Evolutionary conservation across 2,888 invertebrate genomes (phyloP).

Genomic region (Villa cingulata): DNA sequence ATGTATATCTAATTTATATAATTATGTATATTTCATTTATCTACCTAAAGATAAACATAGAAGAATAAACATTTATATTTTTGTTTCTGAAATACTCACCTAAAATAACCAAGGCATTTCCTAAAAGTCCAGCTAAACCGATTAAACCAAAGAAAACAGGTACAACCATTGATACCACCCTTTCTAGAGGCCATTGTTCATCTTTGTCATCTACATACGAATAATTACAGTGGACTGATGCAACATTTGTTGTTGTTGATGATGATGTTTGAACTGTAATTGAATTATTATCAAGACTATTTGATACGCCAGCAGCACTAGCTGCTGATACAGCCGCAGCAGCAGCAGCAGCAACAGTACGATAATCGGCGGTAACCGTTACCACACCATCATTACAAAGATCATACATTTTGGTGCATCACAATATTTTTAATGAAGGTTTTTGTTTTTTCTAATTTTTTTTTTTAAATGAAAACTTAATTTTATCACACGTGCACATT

Average conservation of each 20-base stretch:
- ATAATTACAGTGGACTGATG: neutral
- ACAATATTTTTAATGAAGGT: neutral
- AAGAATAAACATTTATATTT: too few species aligned
- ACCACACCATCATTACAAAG: conserved; percentile 3
- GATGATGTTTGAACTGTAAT: neutral
- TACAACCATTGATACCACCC: conserved; percentile 56
- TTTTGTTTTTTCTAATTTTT: too few species aligned
- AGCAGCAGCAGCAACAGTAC: neutral
- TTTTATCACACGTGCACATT: too few species aligned
- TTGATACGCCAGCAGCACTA: too few species aligned
- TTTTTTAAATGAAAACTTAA: too few species aligned
- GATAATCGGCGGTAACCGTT: neutral
- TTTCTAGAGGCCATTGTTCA: conserved; percentile 44
- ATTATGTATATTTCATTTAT: too few species aligned
- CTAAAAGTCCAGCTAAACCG: conserved; percentile 73
- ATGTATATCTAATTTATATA: too few species aligned
- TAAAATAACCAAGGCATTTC: conserved; percentile 76
- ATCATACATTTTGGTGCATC: conserved; percentile 3
- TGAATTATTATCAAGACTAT: too few species aligned
- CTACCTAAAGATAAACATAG: too few species aligned
- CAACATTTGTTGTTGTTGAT: neutral
- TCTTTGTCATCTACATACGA: neutral
- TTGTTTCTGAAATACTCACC: conserved; percentile 33
- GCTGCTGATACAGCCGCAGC: too few species aligned
- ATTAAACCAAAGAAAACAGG: conserved; percentile 76